Conservation (phyloP, 2,113 vertebrate species). For the Nipponia nippon region DNA sequence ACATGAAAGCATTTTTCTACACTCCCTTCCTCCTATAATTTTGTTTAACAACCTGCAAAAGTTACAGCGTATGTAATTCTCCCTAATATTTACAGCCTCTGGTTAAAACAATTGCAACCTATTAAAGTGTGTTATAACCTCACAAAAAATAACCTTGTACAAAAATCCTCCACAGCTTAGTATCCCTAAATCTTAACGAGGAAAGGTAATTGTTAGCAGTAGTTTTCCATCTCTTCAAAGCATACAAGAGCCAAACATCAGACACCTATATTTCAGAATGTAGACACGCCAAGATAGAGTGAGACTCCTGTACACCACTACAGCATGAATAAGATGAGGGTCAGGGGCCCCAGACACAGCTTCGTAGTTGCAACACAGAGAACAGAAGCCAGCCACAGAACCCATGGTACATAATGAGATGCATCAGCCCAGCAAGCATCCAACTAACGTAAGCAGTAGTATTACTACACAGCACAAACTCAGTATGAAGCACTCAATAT, state of each 20-base stretch:
- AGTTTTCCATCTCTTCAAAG: background rate
- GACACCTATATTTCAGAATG: background rate
- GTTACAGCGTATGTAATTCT: background rate
- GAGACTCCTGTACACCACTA: background rate
- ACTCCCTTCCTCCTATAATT: background rate
- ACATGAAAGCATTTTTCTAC: background rate
- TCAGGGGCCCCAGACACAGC: background rate
- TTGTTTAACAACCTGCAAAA: conserved; percentile 23
- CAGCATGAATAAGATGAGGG: background rate
- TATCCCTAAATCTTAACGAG: conserved; percentile 12
- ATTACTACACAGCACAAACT: background rate
- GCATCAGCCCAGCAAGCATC: background rate
- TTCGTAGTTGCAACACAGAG: background rate
- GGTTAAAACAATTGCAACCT: conserved; percentile 51
- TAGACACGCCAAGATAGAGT: background rate
- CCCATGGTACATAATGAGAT: background rate
- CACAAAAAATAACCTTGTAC: conserved; percentile 39
- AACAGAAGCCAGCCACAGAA: background rate
- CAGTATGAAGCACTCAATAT: background rate
- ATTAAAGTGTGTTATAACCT: conserved; percentile 40
- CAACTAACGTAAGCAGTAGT: background rate
- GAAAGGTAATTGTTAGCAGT: background rate
- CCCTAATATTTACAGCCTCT: conserved; percentile 37
- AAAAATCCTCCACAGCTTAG: background rate
- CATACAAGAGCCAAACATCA: background rate